Evolutionary conservation across 2,888 invertebrate species (phyloP).

Genomic region (Archips xylosteana): DNA sequence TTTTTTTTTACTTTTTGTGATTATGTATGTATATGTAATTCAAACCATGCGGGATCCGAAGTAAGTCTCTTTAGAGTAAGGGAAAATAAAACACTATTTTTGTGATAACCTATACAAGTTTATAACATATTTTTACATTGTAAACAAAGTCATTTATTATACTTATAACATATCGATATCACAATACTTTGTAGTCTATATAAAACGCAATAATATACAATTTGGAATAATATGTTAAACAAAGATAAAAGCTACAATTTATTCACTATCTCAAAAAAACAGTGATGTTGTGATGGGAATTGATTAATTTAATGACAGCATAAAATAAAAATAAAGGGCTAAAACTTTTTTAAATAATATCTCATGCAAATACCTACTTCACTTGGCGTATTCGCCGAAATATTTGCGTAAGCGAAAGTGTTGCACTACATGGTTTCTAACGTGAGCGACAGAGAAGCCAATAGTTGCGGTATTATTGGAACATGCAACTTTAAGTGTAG

Average conservation of each 20-base stretch:
- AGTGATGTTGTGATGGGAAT: background rate
- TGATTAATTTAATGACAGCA: background rate
- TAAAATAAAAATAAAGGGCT: background rate
- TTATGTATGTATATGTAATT: no score
- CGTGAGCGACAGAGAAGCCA: no score
- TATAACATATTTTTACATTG: slow-evolving; percentile 72
- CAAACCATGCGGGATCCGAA: background rate
- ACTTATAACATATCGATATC: slow-evolving; percentile 75
- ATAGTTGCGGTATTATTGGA: no score
- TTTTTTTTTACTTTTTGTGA: no score
- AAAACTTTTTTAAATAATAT: no score
- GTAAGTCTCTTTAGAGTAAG: background rate
- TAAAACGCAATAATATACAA: slow-evolving; percentile 52
- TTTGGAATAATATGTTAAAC: slow-evolving; percentile 36
- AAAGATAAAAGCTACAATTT: background rate
- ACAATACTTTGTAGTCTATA: slow-evolving; percentile 82
- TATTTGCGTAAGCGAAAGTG: no score
- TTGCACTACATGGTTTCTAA: no score
- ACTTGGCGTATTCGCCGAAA: no score
- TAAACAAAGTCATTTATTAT: slow-evolving; percentile 64
- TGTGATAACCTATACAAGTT: slow-evolving; percentile 67
- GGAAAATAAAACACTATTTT: slow-evolving; percentile 65
- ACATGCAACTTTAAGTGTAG: no score
- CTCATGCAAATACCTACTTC: no score
- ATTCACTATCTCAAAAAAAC: background rate